Conservation (phyloP, 2,797 vertebrate genomes). For the Ispidina lecontei region DNA sequence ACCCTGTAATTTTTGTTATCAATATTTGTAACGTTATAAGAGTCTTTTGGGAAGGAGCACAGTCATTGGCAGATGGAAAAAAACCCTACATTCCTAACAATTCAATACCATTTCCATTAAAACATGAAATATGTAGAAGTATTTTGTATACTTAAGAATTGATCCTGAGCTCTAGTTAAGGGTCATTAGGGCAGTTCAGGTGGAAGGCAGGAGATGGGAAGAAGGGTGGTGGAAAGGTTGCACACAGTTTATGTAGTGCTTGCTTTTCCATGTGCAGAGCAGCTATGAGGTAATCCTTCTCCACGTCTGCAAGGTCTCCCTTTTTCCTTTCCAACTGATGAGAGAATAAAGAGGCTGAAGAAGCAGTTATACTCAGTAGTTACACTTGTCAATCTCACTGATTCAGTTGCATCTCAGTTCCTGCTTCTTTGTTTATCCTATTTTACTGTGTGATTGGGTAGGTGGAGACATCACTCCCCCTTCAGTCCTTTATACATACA, state of each 20-base stretch:
- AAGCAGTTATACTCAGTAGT: neutral
- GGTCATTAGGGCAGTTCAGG: neutral
- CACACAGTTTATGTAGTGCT: neutral
- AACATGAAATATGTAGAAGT: rapidly evolving
- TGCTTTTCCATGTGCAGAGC: neutral
- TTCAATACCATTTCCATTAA: neutral
- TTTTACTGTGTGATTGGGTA: neutral
- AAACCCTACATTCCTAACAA: neutral
- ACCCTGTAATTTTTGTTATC: neutral
- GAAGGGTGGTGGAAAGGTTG: neutral
- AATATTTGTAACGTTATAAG: neutral
- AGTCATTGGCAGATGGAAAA: neutral
- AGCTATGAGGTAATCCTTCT: neutral
- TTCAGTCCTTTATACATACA: neutral
- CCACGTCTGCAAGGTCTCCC: neutral
- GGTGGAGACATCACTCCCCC: neutral
- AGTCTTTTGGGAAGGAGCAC: neutral
- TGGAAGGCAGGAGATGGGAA: neutral
- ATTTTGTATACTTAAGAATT: neutral
- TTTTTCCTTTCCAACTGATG: neutral
- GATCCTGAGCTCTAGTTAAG: neutral
- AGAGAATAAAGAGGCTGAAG: neutral
- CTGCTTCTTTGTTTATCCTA: neutral
- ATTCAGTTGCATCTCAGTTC: neutral
- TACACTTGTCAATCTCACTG: neutral